Evolutionary conservation across 2,113 vertebrate genomes (phyloP), one percentile per base, ranked within the genome.

Genomic region (Paradisaea rubra): DNA sequence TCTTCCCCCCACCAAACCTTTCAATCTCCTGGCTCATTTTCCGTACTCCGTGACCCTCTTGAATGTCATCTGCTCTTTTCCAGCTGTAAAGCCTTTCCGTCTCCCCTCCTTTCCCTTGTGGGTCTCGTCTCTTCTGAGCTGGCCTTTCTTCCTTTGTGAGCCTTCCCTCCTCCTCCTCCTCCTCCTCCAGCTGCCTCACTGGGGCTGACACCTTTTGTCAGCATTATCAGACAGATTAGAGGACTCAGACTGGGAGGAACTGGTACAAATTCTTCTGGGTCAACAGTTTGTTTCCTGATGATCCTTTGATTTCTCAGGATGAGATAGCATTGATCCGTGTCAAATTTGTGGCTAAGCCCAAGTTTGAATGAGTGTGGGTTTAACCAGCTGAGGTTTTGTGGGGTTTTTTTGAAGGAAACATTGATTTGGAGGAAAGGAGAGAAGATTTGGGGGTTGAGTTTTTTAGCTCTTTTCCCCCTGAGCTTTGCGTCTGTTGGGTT

Each of bases 271-370:
- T 98, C 98, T 98, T 99, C 98, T 96, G 98, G 98, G 98, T 99
- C 98, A 98, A 54, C 94, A 97, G 97, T 95, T 97, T 96, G 98
- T 96, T 98, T 98, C 97, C 97, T 92, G 69, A 97, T 98, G 98
- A 98, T 98, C 98, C 97, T 98, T 98, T 98, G 98, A 98, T 98
- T 98, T 97, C 98, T 98, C 98, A 93, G 98, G 97, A 98, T 76
- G 89, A 97, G 97, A 97, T 97, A 95, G 96, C 98, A 98, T 97
- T 97, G 98, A 98, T 99, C 98, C 86, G 89, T 98, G 94, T 9
- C 81, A 94, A 52, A 89, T 93, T 61, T 59, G 79, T 71, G 60
- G 59, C 74, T 76, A 35, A 77, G 65, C 66, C 50, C 14, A 1
- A 33, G 33, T 73, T 35, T 71, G 68, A 91, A 22, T 4, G 7